A percentile compares a stretch with the other conserved stretches of the same genome.
Conservation (phyloP, 53 echinoderm and acorn worm genomes). For the Holothuria leucospilota region DNA sequence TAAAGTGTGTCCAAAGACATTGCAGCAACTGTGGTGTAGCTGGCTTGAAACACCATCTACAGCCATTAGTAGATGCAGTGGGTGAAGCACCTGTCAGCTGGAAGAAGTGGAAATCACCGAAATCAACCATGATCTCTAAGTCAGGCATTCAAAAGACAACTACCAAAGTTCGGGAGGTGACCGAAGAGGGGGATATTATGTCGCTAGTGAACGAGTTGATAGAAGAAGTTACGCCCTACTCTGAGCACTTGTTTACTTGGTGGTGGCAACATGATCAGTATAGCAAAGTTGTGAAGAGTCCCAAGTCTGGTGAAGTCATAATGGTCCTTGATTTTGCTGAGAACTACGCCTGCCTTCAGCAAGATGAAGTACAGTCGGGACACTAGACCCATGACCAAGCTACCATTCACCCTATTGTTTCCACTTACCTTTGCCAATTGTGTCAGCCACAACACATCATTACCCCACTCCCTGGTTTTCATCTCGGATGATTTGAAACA, state of each 20-base stretch:
- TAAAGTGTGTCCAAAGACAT: slow-evolving; percentile 2
- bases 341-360: slow-evolving; percentile 46
- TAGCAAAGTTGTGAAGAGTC: neutral
- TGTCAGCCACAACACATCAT: neutral
- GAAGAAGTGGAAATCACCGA: slow-evolving; percentile 36
- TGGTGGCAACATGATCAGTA: slow-evolving; percentile 47
- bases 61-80: slow-evolving; percentile 5
- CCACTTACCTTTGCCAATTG: slow-evolving; percentile 11
- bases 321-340: slow-evolving; percentile 70
- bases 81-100: slow-evolving; percentile 21
- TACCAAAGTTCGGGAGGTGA: slow-evolving; percentile 21
- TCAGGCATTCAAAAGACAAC: slow-evolving; percentile 29
- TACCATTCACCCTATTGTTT: slow-evolving; percentile 46
- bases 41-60: neutral
- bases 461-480: slow-evolving; percentile 8
- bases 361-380: slow-evolving; percentile 59
- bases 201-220: slow-evolving; percentile 22
- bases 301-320: slow-evolving; percentile 1
- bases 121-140: neutral
- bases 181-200: slow-evolving; percentile 25
- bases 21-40: slow-evolving; percentile 27
- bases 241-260: slow-evolving; percentile 42
- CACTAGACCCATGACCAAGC: slow-evolving; percentile 49
- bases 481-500: slow-evolving; percentile 44
- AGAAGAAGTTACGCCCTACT: neutral